Conservation (phyloP, 2,888 invertebrate species). For the Drymonia ruficornis region DNA sequence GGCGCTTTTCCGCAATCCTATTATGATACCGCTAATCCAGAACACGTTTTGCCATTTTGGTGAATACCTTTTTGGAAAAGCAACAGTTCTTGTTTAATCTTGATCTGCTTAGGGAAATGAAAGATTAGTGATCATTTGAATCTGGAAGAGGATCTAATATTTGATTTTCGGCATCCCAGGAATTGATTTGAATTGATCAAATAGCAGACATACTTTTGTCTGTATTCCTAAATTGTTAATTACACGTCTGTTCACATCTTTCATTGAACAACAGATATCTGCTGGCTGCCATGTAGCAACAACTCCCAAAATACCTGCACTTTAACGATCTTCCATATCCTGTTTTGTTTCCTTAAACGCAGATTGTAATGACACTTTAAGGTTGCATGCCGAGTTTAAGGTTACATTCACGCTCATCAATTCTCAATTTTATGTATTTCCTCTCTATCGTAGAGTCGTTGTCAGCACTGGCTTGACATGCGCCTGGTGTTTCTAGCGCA, state of each 20-base stretch:
- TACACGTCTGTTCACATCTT: too few relatives aligned
- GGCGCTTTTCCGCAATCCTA: conserved; percentile 20
- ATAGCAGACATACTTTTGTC: too few relatives aligned
- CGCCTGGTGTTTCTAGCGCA: conserved; percentile 11
- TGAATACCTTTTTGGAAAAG: too few relatives aligned
- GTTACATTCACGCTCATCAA: conserved; percentile 23
- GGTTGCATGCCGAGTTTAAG: conserved; percentile 29
- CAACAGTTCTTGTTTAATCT: too few relatives aligned
- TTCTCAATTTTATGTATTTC: conserved; percentile 29
- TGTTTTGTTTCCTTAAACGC: conserved; percentile 8
- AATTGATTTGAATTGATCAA: too few relatives aligned
- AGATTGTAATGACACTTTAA: conserved; percentile 16
- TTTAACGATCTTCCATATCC: neutral
- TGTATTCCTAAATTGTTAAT: too few relatives aligned
- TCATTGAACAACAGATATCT: too few relatives aligned
- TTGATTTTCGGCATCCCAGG: too few relatives aligned
- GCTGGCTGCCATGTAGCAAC: neutral
- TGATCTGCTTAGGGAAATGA: too few relatives aligned
- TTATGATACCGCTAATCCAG: conserved; percentile 11
- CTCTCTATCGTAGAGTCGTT: conserved; percentile 19
- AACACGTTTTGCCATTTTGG: neutral
- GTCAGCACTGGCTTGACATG: conserved; percentile 24
- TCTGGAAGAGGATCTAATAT: too few relatives aligned
- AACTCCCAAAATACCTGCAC: neutral
- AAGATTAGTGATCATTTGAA: too few relatives aligned